A percentile compares a stretch with the other conserved stretches of the same genome.
Conservation (phyloP, 2,888 invertebrate genomes). For the Gibbula magus region DNA sequence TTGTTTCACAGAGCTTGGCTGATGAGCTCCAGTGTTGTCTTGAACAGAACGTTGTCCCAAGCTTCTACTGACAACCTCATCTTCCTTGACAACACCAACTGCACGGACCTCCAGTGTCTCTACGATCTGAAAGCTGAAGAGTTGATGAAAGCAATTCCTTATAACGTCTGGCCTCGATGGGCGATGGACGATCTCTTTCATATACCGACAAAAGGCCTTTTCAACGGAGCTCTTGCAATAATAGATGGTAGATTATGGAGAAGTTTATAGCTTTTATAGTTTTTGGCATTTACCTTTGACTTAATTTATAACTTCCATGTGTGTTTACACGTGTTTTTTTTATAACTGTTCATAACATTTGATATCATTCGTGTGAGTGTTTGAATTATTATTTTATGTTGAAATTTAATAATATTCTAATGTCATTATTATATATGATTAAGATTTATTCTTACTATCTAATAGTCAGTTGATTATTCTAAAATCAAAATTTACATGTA, state of each 20-base stretch:
- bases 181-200: constrained; percentile 23
- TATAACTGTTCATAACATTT: not conserved
- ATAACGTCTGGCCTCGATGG: constrained; percentile 33
- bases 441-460: too few species aligned
- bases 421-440: too few species aligned
- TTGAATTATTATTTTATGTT: not conserved
- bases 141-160: constrained; percentile 33
- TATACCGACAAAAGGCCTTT: constrained; percentile 20
- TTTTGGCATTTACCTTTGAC: too few species aligned
- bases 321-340: too few species aligned
- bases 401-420: too few species aligned
- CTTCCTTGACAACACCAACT: constrained; percentile 47
- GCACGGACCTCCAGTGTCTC: constrained; percentile 32
- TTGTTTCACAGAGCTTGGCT: constrained; percentile 80
- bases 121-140: constrained; percentile 22
- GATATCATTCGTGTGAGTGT: not conserved
- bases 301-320: too few species aligned
- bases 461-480: too few species aligned
- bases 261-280: constrained; percentile 76
- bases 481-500: too few species aligned
- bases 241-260: constrained; percentile 82
- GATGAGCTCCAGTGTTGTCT: constrained; percentile 65
- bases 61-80: constrained; percentile 59
- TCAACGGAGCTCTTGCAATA: constrained; percentile 30
- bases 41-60: constrained; percentile 59